Percentiles rank a stretch among this genome's conserved stretches.
Evolutionary conservation across 2,888 invertebrate species (phyloP).

Genomic region (Noctua comes): DNA sequence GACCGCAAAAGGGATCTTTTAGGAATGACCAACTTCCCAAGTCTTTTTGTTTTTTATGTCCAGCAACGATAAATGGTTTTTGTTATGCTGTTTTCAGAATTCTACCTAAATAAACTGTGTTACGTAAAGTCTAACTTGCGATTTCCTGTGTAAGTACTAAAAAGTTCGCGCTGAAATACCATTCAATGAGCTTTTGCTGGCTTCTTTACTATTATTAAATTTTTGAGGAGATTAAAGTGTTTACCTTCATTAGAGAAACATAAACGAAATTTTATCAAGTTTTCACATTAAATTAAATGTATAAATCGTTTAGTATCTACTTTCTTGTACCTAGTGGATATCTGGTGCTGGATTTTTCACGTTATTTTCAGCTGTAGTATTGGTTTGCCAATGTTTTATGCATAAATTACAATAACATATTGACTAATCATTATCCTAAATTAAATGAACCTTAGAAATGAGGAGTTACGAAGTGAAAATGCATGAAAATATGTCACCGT

Average conservation of each 20-base stretch:
- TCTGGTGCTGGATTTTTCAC: neutral
- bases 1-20: slow-evolving; percentile 71
- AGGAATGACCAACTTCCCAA: slow-evolving; percentile 72
- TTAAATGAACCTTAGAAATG: neutral
- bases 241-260: neutral
- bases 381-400: neutral
- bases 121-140: slow-evolving; percentile 23
- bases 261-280: neutral
- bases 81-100: slow-evolving; percentile 43
- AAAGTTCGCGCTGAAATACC: slow-evolving; percentile 15
- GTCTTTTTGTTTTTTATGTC: slow-evolving; percentile 70
- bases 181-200: slow-evolving; percentile 22
- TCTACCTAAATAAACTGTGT: slow-evolving; percentile 15
- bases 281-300: neutral
- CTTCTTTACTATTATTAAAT: slow-evolving; percentile 3
- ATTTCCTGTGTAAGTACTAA: slow-evolving; percentile 17
- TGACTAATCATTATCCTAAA: neutral
- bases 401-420: neutral
- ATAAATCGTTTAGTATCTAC: neutral
- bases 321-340: neutral
- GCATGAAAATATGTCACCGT: neutral
- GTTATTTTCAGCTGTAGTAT: neutral
- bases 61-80: slow-evolving; percentile 51
- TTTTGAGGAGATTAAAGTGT: neutral
- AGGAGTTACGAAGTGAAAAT: neutral